These are phyloP conservation scores for Hemitrygon akajei DNA, from an alignment of 2,797 vertebrate genomes.

Conservation along the genomic window DNA sequence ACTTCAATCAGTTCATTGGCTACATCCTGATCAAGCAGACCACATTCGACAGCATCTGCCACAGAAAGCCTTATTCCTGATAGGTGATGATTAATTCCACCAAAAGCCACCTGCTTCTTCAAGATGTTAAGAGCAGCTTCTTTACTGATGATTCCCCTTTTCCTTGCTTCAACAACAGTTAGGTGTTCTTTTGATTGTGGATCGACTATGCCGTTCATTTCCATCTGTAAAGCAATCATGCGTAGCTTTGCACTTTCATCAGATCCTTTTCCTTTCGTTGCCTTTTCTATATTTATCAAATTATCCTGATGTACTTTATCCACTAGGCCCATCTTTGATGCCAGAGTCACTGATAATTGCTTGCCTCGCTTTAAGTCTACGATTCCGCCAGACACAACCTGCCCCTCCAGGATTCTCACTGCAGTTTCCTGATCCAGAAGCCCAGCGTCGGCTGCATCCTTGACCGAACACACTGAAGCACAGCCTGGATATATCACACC, in stretches of 20 bases:
- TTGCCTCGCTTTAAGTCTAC: conserved; percentile 77
- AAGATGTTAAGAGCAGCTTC: conserved; percentile 65
- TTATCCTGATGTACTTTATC: conserved; percentile 57
- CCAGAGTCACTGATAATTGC: conserved; percentile 83
- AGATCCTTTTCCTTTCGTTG: conserved; percentile 68
- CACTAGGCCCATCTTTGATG: conserved; percentile 79
- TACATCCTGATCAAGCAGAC: conserved; percentile 63
- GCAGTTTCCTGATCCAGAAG: conserved; percentile 74
- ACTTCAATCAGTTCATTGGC: conserved; percentile 59
- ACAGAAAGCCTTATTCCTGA: conserved; percentile 80
- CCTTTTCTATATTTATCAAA: conserved; percentile 78
- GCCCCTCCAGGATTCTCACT: conserved; percentile 74
- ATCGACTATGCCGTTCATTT: conserved; percentile 78
- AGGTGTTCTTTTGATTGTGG: conserved; percentile 65
- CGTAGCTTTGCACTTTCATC: conserved; percentile 58
- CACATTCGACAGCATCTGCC: conserved; percentile 64
- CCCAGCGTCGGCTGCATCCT: conserved; percentile 69
- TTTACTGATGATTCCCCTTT: conserved; percentile 63
- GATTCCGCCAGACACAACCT: conserved; percentile 84
- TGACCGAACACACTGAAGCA: conserved; percentile 65
- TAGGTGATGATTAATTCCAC: conserved; percentile 79
- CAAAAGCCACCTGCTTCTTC: conserved; percentile 75
- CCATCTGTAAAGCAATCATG: conserved; percentile 73
- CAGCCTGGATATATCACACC: conserved; percentile 72
- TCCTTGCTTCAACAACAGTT: conserved; percentile 64